Base-by-base conservation (phyloP, 2,888 invertebrate species). In the Opisthograptis luteolata region DNA sequence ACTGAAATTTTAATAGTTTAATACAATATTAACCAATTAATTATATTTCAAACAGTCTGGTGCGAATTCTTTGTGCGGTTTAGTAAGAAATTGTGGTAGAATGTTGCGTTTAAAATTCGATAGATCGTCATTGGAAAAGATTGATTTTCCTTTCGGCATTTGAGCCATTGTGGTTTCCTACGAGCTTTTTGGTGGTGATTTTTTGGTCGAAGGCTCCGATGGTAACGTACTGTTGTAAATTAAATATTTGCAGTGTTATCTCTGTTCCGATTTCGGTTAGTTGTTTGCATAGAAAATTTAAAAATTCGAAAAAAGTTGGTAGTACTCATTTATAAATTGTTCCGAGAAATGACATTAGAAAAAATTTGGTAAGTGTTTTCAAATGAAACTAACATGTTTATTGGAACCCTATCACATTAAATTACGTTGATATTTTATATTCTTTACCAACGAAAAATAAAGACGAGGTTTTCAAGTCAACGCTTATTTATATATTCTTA, bases 81-180 rank as follows among this genome's bases (percentile, higher is more conserved):
- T 34, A 7, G 35, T 22, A 35, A 45, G 39, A 2, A 44, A 54
- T 47, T 50, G 32, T 51, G 56, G 28, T 41, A 45, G 6, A 42
- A 41, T 40, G 13, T 47, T 35, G 51, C 28, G 30, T 32, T 50
- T 35, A 7, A 45, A 48, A 47, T 68, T 68, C 54, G 46, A 63
- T 64, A 51, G 55, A 75, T 73, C 66, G 69, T 60, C 64, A 56
- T 63, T 64, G 67, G 59, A 62, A 57, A 61, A 70, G 74, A 86
- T 84, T 85, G 83, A 84, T 83, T 86, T 84, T 78, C 72, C 64
- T 62, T 66, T 58, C 68, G 64, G 62, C 62, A 64, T 74, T 72
- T 73, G 62, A 61, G 60, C 59, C 68, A 62, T 66, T 74, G 71
- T 71, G 71, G 73, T 73, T 74, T 73, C 71, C 66, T 50, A 54